These are phyloP conservation scores for Diplodus sargus DNA, from an alignment of 2,797 vertebrate genomes.

Conservation along the genomic window DNA sequence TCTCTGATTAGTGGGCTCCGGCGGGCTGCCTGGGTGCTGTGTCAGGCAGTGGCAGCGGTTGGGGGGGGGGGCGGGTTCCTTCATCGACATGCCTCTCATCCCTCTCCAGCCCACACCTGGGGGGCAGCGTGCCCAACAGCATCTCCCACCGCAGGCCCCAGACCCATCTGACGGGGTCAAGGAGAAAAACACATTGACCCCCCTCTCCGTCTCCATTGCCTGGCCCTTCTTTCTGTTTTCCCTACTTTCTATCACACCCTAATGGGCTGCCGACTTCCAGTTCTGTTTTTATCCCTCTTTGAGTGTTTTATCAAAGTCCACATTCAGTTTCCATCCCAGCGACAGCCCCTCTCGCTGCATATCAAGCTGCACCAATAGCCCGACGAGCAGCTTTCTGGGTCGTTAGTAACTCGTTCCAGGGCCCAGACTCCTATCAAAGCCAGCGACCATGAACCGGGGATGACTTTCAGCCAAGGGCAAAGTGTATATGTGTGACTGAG, in stretches of 20 bases:
- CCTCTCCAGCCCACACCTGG: conserved; percentile 60
- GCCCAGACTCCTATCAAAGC: conserved; percentile 68
- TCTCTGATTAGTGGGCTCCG: conserved; percentile 77
- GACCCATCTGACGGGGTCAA: conserved; percentile 70
- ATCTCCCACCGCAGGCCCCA: conserved; percentile 43
- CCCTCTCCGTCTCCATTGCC: not conserved
- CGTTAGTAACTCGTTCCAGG: conserved; percentile 69
- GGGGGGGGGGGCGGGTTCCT: conserved; percentile 1
- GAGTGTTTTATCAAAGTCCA: conserved; percentile 75
- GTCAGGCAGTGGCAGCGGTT: not conserved
- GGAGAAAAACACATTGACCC: conserved; percentile 63
- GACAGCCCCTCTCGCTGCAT: conserved; percentile 58
- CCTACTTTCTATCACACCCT: conserved; percentile 49
- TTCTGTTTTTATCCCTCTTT: conserved; percentile 67
- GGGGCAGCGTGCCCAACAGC: conserved; percentile 32
- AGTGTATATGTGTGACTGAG: conserved; percentile 47
- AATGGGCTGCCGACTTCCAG: conserved; percentile 62
- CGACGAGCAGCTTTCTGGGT: conserved; percentile 66
- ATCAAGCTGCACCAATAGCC: conserved; percentile 62
- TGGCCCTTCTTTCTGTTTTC: conserved; percentile 26
- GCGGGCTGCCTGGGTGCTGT: conserved; percentile 51
- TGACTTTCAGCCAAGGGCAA: conserved; percentile 77
- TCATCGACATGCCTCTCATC: conserved; percentile 71
- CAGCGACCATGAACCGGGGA: conserved; percentile 68
- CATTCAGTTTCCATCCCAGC: conserved; percentile 66